These are phyloP conservation scores for Tipula helvola DNA, from an alignment of 2,888 invertebrate species.

Conservation along the genomic window DNA sequence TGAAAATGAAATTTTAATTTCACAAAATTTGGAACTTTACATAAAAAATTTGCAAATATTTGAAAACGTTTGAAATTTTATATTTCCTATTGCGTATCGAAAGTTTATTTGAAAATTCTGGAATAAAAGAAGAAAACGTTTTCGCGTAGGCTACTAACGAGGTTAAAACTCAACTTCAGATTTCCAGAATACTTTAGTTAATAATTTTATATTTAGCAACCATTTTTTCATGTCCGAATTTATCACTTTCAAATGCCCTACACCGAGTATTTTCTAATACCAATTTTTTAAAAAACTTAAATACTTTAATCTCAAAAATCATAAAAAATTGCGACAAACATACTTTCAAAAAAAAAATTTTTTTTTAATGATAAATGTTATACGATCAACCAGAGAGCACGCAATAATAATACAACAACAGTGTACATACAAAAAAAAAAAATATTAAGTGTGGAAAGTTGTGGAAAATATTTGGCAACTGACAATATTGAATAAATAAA, in stretches of 20 bases:
- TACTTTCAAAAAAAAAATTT: not conserved
- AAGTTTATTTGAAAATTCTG: no score
- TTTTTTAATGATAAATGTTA: not conserved
- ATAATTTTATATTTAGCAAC: not conserved
- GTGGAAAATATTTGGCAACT: conserved; percentile 4
- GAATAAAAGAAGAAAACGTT: no score
- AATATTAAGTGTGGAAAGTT: not conserved
- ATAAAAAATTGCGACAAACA: not conserved
- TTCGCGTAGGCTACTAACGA: not conserved
- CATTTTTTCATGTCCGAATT: not conserved
- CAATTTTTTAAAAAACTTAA: not conserved
- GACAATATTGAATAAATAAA: not conserved
- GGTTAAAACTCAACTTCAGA: not conserved
- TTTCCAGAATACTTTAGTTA: not conserved
- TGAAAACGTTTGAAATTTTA: no score
- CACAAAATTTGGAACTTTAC: no score
- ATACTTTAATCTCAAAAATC: not conserved
- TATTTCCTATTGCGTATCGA: no score
- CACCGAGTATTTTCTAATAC: not conserved
- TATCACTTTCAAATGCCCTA: not conserved
- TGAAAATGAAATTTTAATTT: no score
- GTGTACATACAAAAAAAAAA: not conserved
- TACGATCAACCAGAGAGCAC: not conserved
- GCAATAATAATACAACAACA: not conserved
- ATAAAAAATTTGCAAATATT: no score